phyloP scores from a whole-genome alignment of 2,113 vertebrate genomes.

The Phocoena sinus region DNA sequence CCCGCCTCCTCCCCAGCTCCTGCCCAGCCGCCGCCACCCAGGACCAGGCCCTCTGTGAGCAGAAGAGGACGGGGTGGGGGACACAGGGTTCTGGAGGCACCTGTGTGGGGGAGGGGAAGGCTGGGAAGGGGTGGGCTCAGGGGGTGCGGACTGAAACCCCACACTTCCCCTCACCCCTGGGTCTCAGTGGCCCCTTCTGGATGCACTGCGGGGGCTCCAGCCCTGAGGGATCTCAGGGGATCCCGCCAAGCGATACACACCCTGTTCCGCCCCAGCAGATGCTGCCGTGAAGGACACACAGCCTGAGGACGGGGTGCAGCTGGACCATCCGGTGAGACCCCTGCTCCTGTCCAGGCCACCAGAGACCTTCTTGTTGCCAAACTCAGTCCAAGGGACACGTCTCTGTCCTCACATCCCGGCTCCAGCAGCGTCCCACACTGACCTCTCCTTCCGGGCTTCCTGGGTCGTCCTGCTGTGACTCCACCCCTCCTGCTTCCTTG shows the following conservation, averaged over 20 bases:
- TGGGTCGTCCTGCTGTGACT: no score
- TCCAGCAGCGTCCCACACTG: accelerated
- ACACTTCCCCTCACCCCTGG: not conserved
- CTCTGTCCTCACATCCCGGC: not conserved
- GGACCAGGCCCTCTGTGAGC: not conserved
- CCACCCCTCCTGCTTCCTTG: not conserved
- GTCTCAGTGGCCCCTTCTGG: not conserved
- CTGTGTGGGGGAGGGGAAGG: no score
- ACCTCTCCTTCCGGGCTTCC: no score
- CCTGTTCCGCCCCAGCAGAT: not conserved
- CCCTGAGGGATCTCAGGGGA: not conserved
- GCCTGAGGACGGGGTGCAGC: not conserved
- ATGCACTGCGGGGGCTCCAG: accelerated
- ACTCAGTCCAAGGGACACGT: accelerated
- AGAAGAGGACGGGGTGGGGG: no score
- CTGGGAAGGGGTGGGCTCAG: not conserved
- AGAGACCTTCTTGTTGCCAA: no score
- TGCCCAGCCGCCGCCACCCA: accelerated
- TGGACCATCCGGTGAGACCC: not conserved
- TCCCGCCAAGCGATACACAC: not conserved
- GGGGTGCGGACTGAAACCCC: not conserved
- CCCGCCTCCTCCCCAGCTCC: not conserved
- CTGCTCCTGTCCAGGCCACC: accelerated
- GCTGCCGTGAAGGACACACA: not conserved
- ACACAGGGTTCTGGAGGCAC: not conserved